Evolutionary conservation across 1,140 invertebrate species (phyloP).

Genomic region (Drosophila sp.): DNA sequence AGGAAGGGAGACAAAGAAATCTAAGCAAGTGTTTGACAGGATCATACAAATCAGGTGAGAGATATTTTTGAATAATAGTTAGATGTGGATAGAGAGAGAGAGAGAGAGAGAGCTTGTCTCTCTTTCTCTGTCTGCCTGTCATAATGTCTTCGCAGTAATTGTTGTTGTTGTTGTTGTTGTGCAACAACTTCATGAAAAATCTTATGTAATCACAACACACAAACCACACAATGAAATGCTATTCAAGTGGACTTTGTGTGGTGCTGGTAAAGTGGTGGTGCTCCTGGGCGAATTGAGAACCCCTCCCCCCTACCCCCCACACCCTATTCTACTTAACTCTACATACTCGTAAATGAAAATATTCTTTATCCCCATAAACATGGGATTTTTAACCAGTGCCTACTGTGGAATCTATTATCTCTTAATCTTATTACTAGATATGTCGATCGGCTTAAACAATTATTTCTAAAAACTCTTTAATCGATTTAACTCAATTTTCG

Average conservation of each 20-base stretch:
- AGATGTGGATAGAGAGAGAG: background rate
- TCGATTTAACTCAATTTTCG: too few species aligned
- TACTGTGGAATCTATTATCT: too few species aligned
- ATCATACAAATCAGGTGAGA: slow-evolving; percentile 70
- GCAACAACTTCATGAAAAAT: slow-evolving; percentile 8
- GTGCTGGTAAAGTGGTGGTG: background rate
- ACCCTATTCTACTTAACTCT: too few species aligned
- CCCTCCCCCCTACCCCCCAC: too few species aligned
- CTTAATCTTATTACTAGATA: too few species aligned
- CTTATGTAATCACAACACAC: slow-evolving; percentile 8
- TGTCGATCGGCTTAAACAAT: too few species aligned
- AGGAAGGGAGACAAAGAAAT: slow-evolving; percentile 45
- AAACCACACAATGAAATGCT: slow-evolving; percentile 10
- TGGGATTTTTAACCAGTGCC: too few species aligned
- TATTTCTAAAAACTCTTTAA: too few species aligned
- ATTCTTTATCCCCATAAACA: too few species aligned
- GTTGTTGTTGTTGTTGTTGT: slow-evolving; percentile 7
- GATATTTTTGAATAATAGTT: background rate
- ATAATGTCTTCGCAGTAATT: background rate
- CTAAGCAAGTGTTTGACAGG: slow-evolving; percentile 64
- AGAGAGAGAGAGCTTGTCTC: background rate
- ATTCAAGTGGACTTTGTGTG: slow-evolving; percentile 10
- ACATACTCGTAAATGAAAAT: too few species aligned
- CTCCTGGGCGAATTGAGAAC: background rate
- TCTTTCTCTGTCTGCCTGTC: background rate